Conservation (phyloP, 2,113 vertebrate species). For the Vanacampus margaritifer region DNA sequence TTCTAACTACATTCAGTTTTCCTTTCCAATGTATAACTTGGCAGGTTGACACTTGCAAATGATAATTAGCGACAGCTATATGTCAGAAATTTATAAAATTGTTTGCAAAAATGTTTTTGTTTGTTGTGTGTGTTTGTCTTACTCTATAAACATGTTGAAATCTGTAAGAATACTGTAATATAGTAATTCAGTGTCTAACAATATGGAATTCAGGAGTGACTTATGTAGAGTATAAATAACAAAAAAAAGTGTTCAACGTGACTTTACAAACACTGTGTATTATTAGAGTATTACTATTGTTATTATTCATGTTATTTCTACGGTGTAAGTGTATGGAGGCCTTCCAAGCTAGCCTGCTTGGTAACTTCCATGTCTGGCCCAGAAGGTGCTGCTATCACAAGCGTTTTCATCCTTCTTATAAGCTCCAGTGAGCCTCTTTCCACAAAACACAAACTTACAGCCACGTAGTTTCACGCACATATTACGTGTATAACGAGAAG, state of each 20-base stretch:
- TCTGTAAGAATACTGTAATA: too few relatives aligned
- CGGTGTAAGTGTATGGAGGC: not conserved
- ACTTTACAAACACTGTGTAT: not conserved
- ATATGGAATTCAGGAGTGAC: not conserved
- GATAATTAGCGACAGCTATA: not conserved
- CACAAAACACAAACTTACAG: not conserved
- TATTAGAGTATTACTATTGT: not conserved
- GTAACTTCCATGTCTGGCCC: slow-evolving; percentile 2
- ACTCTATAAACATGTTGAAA: too few relatives aligned
- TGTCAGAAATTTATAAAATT: not conserved
- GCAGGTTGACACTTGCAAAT: too few relatives aligned
- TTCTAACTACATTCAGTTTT: not conserved
- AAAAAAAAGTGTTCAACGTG: not conserved
- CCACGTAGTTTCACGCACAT: not conserved
- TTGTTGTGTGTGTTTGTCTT: too few relatives aligned
- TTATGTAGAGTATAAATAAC: not conserved
- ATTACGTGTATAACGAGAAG: not conserved
- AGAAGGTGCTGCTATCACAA: slow-evolving; percentile 1
- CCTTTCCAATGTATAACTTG: not conserved
- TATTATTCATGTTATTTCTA: not conserved
- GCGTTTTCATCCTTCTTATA: slow-evolving; percentile 1
- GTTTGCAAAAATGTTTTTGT: not conserved
- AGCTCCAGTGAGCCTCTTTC: not conserved
- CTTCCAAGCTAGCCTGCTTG: slow-evolving; percentile 1
- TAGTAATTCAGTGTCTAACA: not conserved